Conservation (phyloP, 2,113 vertebrate genomes). For the Spilogale gracilis region DNA sequence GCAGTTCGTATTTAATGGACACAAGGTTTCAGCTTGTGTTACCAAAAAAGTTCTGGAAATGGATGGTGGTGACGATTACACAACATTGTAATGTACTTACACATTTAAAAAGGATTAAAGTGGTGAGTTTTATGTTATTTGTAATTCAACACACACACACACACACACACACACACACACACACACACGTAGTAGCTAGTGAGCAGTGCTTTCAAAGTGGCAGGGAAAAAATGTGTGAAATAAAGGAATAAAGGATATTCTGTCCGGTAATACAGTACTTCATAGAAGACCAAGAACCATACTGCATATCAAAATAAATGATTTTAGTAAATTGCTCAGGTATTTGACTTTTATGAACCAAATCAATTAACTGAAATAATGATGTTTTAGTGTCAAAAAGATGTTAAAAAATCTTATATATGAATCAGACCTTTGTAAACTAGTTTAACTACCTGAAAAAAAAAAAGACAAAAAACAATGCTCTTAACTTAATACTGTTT, state of each 20-base stretch:
- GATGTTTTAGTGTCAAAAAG: background rate
- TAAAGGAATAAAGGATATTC: background rate
- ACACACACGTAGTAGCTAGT: background rate
- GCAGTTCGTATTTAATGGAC: background rate
- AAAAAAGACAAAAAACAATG: background rate
- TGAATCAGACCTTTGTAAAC: conserved; percentile 29
- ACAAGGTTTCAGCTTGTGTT: background rate
- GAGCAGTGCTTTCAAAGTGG: background rate
- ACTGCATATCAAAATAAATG: background rate
- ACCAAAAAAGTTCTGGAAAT: background rate
- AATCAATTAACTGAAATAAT: conserved; percentile 48
- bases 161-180: background rate
- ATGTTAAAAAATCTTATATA: background rate
- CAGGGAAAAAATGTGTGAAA: background rate
- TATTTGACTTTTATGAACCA: conserved; percentile 30
- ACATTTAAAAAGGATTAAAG: background rate
- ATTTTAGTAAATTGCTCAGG: background rate
- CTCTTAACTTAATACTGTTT: background rate
- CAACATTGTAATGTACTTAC: background rate
- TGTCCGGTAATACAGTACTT: background rate
- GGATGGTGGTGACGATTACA: background rate
- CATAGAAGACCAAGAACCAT: background rate
- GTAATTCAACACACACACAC: background rate
- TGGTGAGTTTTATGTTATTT: background rate
- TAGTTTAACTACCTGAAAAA: conserved; percentile 34